Conservation (phyloP, 2,888 invertebrate genomes). For the Eledone cirrhosa region DNA sequence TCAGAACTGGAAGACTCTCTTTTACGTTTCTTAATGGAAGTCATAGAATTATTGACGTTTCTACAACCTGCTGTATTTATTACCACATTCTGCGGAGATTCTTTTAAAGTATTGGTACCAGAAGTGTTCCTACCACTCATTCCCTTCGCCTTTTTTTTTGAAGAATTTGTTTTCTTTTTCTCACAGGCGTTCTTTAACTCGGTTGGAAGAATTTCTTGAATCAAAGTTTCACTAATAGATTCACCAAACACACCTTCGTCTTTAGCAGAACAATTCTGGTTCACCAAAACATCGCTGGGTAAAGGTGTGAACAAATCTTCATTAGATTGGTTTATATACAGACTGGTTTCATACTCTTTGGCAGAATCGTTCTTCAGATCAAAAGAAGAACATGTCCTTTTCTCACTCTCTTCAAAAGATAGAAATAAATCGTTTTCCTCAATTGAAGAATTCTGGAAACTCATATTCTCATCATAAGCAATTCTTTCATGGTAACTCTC, state of each 20-base stretch:
- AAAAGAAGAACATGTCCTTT: neutral
- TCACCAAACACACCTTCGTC: neutral
- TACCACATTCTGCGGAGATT: neutral
- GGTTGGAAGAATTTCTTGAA: no score
- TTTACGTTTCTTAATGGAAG: neutral
- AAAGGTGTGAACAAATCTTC: conserved; percentile 8
- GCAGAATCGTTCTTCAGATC: neutral
- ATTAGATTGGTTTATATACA: conserved; percentile 6
- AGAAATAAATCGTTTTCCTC: conserved; percentile 30
- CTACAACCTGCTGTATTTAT: neutral
- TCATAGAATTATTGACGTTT: no score
- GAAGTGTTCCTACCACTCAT: no score
- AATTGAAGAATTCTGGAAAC: conserved; percentile 29
- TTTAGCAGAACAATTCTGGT: neutral
- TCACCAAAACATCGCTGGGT: neutral
- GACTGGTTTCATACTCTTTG: neutral
- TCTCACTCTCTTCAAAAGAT: conserved; percentile 42
- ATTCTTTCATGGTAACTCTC: conserved; percentile 54
- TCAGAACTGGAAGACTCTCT: neutral
- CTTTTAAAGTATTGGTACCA: neutral
- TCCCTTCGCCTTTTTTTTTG: no score
- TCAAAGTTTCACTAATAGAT: neutral
- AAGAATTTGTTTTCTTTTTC: neutral
- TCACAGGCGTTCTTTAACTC: neutral
- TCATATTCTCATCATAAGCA: conserved; percentile 39